Conservation (phyloP, 2,888 invertebrate genomes). For the Lithophane semibrunnea region DNA sequence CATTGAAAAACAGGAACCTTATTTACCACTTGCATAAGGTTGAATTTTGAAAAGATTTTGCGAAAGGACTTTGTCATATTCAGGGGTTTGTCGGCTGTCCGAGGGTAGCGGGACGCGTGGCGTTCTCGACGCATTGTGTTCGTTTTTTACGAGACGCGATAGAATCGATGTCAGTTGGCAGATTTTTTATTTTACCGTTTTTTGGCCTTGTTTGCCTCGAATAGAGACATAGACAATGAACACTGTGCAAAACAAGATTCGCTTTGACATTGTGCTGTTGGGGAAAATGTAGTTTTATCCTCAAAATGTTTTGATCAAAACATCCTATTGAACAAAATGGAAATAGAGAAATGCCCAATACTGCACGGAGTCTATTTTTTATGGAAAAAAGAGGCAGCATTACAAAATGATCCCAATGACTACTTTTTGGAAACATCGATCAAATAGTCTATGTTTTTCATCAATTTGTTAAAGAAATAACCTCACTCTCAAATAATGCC, state of each 20-base stretch:
- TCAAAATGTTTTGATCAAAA: constrained; percentile 35
- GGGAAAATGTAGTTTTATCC: constrained; percentile 53
- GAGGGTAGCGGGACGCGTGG: constrained; percentile 89
- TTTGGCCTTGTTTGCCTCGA: constrained; percentile 85
- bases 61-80: constrained; percentile 74
- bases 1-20: constrained; percentile 65
- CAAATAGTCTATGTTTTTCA: background rate
- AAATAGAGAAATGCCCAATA: constrained; percentile 18
- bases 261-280: constrained; percentile 47
- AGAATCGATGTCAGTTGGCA: constrained; percentile 91
- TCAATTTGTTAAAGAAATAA: constrained; percentile 21
- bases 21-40: constrained; percentile 32
- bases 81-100: constrained; percentile 64
- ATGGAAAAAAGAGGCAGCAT: background rate
- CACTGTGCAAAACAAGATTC: constrained; percentile 49
- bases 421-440: background rate
- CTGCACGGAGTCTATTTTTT: too few species aligned
- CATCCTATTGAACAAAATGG: constrained; percentile 21
- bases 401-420: background rate
- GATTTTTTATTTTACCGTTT: constrained; percentile 90
- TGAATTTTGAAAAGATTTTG: constrained; percentile 43
- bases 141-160: constrained; percentile 86
- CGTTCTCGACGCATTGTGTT: constrained; percentile 85
- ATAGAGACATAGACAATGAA: constrained; percentile 64
- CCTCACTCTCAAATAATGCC: background rate